These are phyloP conservation scores for Prosopocoilus inquinatus DNA, from an alignment of 2,888 invertebrate genomes.

Conservation along the genomic window DNA sequence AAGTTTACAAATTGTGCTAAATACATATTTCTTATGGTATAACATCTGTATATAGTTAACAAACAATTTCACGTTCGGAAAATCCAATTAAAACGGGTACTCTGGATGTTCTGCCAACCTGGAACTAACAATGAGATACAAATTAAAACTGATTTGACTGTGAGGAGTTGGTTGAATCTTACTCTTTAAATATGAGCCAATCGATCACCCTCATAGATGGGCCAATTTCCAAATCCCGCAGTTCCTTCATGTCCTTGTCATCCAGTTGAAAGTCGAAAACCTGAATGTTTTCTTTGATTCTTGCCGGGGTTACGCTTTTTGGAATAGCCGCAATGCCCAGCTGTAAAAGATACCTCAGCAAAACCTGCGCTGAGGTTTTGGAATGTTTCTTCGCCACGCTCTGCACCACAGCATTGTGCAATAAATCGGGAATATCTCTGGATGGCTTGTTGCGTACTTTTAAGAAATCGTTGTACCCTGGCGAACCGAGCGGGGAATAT, in stretches of 20 bases:
- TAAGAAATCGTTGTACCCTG: conserved; percentile 60
- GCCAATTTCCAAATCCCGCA: conserved; percentile 65
- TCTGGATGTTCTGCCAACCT: too few relatives aligned
- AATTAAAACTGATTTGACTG: too few relatives aligned
- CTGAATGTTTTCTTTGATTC: conserved; percentile 74
- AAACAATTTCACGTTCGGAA: too few relatives aligned
- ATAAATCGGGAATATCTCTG: conserved; percentile 56
- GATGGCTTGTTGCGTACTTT: conserved; percentile 47
- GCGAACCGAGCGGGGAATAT: conserved; percentile 76
- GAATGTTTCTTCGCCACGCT: conserved; percentile 52
- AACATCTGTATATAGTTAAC: too few relatives aligned
- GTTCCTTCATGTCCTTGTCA: conserved; percentile 58
- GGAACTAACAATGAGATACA: too few relatives aligned
- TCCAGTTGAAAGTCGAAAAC: conserved; percentile 71
- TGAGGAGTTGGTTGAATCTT: neutral
- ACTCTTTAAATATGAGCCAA: neutral
- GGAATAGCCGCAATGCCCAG: conserved; percentile 75
- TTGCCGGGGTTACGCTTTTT: conserved; percentile 72
- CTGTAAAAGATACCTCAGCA: conserved; percentile 71
- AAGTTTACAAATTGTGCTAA: too few relatives aligned
- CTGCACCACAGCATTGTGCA: conserved; percentile 59
- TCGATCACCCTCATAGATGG: conserved; percentile 29
- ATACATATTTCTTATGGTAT: too few relatives aligned
- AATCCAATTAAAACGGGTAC: too few relatives aligned
- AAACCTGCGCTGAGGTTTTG: conserved; percentile 72